Base-by-base conservation (phyloP, 2,888 invertebrate genomes). In the Aricia artaxerxes region DNA sequence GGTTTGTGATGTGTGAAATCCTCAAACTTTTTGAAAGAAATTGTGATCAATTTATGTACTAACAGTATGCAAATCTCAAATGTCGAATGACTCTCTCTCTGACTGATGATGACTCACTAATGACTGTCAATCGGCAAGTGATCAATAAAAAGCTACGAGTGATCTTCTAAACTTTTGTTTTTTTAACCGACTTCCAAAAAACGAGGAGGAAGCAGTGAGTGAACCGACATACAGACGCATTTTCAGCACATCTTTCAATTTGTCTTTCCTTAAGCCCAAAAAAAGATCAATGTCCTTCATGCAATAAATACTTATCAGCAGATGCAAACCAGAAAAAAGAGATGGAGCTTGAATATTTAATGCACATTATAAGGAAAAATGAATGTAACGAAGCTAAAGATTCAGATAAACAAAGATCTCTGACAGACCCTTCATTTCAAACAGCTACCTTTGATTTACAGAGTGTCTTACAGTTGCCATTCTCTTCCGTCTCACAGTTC, bases 271-370 rank as follows among this genome's bases (percentile, higher is more conserved):
- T 40, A 35, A 73, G 16, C 73, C 73, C 73, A 31, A 73, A 73
- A 73, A 73, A 73, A 35, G 73, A 73, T 31, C 73, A 73, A 73
- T 73, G 73, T 73, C 16, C 31, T 35, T 38, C 40, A 38, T 73
- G 73, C 35, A 73, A 73, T 73, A 73, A 72, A 72, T 38, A 38
- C 31, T 31, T 72, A 72, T 79, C 61, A 81, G 79, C 82, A 84
- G 78, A 79, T 76, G 35, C 79, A 79, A 77, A 49, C 31, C 64
- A 81, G 81, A 80, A 49, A 38, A 60, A 82, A 82, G 80, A 83
- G 73, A 7, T 73, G 40, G 40, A 73, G 35, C 73, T 57, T 57
- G 35, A 35, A 73, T 73, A 73, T 24, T 38, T 16, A 38, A 24
- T 38, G 38, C 35, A 9, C 40, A 35, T 73, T 16, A 35, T 38